Evolutionary conservation across 2,797 vertebrate genomes (phyloP), one percentile per base, ranked within the genome.

Genomic region (Mastacembelus armatus): DNA sequence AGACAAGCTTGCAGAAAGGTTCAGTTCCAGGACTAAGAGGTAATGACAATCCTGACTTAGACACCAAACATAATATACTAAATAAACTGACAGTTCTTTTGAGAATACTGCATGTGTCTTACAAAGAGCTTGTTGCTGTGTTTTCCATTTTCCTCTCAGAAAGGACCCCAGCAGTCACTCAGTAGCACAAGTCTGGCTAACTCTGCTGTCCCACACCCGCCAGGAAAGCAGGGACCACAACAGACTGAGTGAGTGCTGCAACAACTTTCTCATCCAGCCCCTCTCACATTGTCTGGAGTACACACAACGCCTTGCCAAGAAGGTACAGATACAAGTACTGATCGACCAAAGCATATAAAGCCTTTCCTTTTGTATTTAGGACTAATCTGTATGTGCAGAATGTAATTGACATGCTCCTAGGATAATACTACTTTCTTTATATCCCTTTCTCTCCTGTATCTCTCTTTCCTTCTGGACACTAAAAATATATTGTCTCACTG

Each of bases 241-340:
- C 43, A 33, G 64, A 7, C 76, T 94, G 33, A 90, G 92, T 70
- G 93, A 94, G 33, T 85, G 61, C 60, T 94, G 89, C 84, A 85
- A 58, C 62, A 85, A 78, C 68, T 22, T 85, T 19, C 82, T 94
- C 33, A 80, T 88, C 47, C 92, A 92, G 57, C 92, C 92, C 1
- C 89, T 94, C 66, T 80, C 83, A 47, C 81, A 90, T 60, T 93
- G 92, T 62, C 66, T 92, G 55, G 93, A 94, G 29, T 90, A 90
- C 83, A 92, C 92, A 12, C 93, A 94, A 15, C 92, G 90, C 22
- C 83, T 94, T 9, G 90, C 92, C 59, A 94, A 91, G 74, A 91
- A 92, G 90, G 93, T 93, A 90, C 32, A n/a, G 30, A 42, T 52
- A 36, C 15, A 43, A 40, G 21, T 43, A 8, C 11, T 32, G 15